Evolutionary conservation across 2,888 invertebrate genomes (phyloP).

Genomic region (Ceriagrion tenellum): DNA sequence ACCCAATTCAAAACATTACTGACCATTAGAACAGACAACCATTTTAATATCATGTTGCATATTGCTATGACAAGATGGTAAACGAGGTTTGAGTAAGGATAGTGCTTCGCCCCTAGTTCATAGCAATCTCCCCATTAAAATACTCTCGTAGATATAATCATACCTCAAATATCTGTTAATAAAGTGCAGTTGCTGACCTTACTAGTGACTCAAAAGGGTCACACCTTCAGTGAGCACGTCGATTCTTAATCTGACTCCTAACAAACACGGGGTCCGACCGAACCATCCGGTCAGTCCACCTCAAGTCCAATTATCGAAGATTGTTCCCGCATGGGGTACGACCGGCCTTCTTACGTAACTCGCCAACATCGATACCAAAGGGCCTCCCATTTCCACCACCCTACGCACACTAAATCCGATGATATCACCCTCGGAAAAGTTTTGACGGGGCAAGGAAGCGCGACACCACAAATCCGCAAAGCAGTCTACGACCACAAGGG

Average conservation of each 20-base stretch:
- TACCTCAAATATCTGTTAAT: no score
- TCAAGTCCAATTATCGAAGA: not conserved
- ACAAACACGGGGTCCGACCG: not conserved
- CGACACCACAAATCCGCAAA: slow-evolving; percentile 10
- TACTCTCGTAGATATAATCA: no score
- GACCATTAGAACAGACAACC: no score
- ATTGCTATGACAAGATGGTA: no score
- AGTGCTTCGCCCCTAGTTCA: no score
- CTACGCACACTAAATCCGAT: not conserved
- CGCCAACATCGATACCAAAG: not conserved
- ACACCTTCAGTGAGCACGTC: not conserved
- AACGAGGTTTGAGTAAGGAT: no score
- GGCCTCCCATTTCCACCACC: no score
- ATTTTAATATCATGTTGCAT: no score
- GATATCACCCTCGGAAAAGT: not conserved
- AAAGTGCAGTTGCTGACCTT: no score
- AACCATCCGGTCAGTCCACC: not conserved
- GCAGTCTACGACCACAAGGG: not conserved
- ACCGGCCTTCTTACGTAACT: not conserved
- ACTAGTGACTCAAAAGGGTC: not conserved
- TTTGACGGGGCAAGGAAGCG: slow-evolving; percentile 6
- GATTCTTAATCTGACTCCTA: not conserved
- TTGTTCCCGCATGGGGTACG: not conserved
- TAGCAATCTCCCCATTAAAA: no score
- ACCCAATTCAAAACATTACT: no score